phyloP scores from a whole-genome alignment of 2,797 vertebrate genomes.

The Natrix natrix region DNA sequence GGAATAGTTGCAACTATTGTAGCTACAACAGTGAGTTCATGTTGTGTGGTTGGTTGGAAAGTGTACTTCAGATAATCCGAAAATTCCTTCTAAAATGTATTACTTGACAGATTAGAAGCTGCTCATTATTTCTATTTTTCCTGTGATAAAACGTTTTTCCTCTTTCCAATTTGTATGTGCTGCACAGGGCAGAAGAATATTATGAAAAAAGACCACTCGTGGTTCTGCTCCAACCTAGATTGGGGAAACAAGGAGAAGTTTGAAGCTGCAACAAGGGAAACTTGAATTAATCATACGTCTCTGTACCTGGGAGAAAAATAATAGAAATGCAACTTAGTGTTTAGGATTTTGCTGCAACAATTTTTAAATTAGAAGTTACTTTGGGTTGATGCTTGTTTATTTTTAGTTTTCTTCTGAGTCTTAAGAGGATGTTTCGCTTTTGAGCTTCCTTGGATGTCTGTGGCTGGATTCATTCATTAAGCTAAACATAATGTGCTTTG shows the following conservation, averaged over 20 bases:
- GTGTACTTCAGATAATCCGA: neutral
- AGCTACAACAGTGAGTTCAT: neutral
- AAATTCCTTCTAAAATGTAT: neutral
- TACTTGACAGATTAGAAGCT: neutral
- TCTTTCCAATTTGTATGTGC: too few relatives aligned
- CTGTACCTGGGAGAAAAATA: neutral
- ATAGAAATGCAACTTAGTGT: neutral
- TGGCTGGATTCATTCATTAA: neutral
- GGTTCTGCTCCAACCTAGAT: neutral
- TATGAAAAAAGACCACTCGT: too few relatives aligned
- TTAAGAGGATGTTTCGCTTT: neutral
- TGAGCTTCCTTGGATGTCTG: neutral
- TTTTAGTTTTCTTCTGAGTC: neutral
- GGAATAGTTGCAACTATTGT: neutral
- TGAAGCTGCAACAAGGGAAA: neutral
- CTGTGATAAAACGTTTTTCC: neutral
- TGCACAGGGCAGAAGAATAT: neutral
- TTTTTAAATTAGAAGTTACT: too few relatives aligned
- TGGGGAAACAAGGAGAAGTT: neutral
- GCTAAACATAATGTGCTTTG: neutral
- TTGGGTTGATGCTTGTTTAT: neutral
- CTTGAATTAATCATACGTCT: neutral
- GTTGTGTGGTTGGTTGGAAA: neutral
- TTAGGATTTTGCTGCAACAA: neutral
- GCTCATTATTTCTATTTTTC: neutral